These are phyloP conservation scores for Pelosia muscerda DNA, from an alignment of 2,888 invertebrate species.

Conservation along the genomic window DNA sequence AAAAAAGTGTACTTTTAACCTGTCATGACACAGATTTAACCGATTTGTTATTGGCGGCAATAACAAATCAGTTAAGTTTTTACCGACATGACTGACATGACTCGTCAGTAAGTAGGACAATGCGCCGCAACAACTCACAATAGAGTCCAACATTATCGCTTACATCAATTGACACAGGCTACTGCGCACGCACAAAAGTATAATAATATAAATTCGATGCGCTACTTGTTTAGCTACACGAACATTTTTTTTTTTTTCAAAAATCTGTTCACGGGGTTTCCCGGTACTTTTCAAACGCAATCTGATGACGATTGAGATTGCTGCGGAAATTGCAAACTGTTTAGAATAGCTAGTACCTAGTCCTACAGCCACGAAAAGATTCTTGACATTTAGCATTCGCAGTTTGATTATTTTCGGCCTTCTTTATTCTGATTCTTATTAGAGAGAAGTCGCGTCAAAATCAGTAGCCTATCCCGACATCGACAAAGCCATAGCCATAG, in stretches of 20 bases:
- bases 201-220: slow-evolving; percentile 20
- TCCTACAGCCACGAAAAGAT: no score
- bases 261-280: slow-evolving; percentile 20
- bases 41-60: not conserved
- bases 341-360: no score
- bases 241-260: slow-evolving; percentile 20
- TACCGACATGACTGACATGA: slow-evolving; percentile 32
- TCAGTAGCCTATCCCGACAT: no score
- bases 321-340: not conserved
- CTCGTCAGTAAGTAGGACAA: slow-evolving; percentile 21
- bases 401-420: no score
- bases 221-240: slow-evolving; percentile 23
- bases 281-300: not conserved
- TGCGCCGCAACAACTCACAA: slow-evolving; percentile 10
- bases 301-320: not conserved
- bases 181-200: slow-evolving; percentile 24
- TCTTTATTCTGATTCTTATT: no score
- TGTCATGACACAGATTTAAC: not conserved
- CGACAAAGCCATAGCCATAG: no score
- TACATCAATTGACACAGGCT: slow-evolving; percentile 40
- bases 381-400: no score
- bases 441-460: no score
- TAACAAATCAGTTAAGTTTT: not conserved
- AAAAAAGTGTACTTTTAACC: not conserved
- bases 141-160: slow-evolving; percentile 25